Evolutionary conservation across 2,797 vertebrate species (phyloP), one percentile per base, ranked within the genome.

Genomic region (Acridotheres tristis): DNA sequence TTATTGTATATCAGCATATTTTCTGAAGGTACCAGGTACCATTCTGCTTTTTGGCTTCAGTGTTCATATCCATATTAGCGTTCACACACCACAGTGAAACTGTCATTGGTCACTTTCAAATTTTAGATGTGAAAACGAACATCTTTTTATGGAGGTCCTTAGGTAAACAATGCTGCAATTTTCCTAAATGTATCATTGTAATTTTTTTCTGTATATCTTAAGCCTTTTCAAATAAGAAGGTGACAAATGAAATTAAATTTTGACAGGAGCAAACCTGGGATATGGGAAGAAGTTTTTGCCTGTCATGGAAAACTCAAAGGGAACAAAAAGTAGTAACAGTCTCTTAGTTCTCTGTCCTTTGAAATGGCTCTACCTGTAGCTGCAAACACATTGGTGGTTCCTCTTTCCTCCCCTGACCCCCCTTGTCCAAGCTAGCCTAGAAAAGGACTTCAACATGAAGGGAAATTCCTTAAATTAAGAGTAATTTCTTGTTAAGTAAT

Each of bases 331-430:
- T 20, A 42, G 4, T 20, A 66, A 27, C 14, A 47, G 5, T 57
- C 7, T 36, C 3, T 27, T 20, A 66, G 34, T 73, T 9, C 30
- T 67, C 26, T 47, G 12, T 25, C 22, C 11, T 85, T 92, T 88
- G 34, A 77, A 83, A 85, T 40, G 2, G 3, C n/a, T 72, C 9
- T 59, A 11, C 32, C 11, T n/a, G 16, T 30, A 53, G 58, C 23
- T 72, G 17, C 58, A 75, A 62, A 59, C n/a, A 36, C 2, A 5
- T 4, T 65, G 27, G 43, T 7, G 0, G 0, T 19, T 32, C 13
- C 3, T 73, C 10, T 69, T 66, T 50, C 6, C 4, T 88, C 20
- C 32, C 10, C 25, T 32, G 16, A 19, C 3, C 7, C 27, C 8
- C 13, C 7, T 68, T 65, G 72, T 90, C 23, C 19, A 71, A 65